These are phyloP conservation scores for Triplophysa yarkandensis DNA, from an alignment of 2,797 vertebrate genomes.

Conservation along the genomic window DNA sequence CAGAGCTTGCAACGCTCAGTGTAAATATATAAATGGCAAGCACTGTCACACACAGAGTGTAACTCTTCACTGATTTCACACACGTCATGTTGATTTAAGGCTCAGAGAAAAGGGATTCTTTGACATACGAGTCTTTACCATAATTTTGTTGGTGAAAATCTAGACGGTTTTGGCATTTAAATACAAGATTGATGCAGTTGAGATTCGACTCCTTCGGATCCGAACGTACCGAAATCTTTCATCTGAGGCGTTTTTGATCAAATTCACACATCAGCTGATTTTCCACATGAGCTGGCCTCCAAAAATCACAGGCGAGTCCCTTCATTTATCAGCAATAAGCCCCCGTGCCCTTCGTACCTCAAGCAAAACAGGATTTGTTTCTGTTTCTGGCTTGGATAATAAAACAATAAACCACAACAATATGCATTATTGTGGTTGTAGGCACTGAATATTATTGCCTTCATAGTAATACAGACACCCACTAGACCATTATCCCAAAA, in stretches of 20 bases:
- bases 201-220: slow-evolving; percentile 4
- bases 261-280: slow-evolving; percentile 51
- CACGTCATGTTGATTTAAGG: slow-evolving; percentile 59
- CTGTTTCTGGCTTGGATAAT: slow-evolving; percentile 21
- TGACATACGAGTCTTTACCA: slow-evolving; percentile 41
- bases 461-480: slow-evolving; percentile 11
- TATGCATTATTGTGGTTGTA: slow-evolving; percentile 26
- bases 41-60: slow-evolving; percentile 55
- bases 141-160: slow-evolving; percentile 40
- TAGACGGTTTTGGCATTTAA: slow-evolving; percentile 23
- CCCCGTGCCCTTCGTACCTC: neutral
- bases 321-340: slow-evolving; percentile 32
- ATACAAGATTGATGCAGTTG: slow-evolving; percentile 11
- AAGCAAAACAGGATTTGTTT: slow-evolving; percentile 3
- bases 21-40: slow-evolving; percentile 62
- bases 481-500: slow-evolving; percentile 20
- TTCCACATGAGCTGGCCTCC: slow-evolving; percentile 52
- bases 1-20: slow-evolving; percentile 54
- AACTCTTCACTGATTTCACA: slow-evolving; percentile 57
- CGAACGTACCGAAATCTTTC: neutral
- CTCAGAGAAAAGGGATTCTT: slow-evolving; percentile 36
- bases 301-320: slow-evolving; percentile 37
- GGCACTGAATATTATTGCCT: slow-evolving; percentile 15
- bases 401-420: slow-evolving; percentile 16
- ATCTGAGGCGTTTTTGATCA: neutral